phyloP scores from a whole-genome alignment of 2,888 invertebrate genomes.

The Eustalomyia histrio region DNA sequence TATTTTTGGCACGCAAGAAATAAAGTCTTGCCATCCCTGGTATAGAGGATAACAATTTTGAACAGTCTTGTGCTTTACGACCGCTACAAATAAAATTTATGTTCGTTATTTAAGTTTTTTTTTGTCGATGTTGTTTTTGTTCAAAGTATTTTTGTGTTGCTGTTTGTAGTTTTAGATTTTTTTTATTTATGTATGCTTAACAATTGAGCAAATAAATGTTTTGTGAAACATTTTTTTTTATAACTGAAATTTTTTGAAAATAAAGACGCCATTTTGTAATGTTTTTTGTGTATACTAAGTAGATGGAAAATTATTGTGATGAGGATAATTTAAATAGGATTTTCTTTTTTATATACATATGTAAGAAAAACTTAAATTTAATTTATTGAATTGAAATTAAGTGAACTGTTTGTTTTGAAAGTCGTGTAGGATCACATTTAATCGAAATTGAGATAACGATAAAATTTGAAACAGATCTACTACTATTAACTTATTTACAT shows the following conservation, averaged over 20 bases:
- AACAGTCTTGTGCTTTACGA: slow-evolving; percentile 20
- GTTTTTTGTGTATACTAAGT: not conserved
- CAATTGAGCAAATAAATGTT: slow-evolving; percentile 4
- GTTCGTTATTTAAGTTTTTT: slow-evolving; percentile 16
- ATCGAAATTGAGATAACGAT: too few relatives aligned
- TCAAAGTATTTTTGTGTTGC: slow-evolving; percentile 7
- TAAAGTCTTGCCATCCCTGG: not conserved
- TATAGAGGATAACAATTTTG: slow-evolving; percentile 16
- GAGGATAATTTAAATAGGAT: not conserved
- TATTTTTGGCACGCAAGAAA: too few relatives aligned
- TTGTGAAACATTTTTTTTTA: slow-evolving; percentile 3
- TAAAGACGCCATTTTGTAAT: slow-evolving; percentile 31
- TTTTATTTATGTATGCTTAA: slow-evolving; percentile 6
- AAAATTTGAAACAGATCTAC: too few relatives aligned
- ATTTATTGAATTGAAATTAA: not conserved
- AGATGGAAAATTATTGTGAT: not conserved
- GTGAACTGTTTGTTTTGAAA: too few relatives aligned
- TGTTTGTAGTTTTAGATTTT: slow-evolving; percentile 15
- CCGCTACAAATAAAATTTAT: slow-evolving; percentile 30
- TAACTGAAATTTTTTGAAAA: not conserved
- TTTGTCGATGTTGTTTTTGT: not conserved
- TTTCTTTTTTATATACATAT: not conserved
- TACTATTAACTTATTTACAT: too few relatives aligned
- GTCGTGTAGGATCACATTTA: too few relatives aligned
- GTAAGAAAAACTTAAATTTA: not conserved